Evolutionary conservation across 2,888 invertebrate species (phyloP).

Genomic region (Athripsodes cinereus): DNA sequence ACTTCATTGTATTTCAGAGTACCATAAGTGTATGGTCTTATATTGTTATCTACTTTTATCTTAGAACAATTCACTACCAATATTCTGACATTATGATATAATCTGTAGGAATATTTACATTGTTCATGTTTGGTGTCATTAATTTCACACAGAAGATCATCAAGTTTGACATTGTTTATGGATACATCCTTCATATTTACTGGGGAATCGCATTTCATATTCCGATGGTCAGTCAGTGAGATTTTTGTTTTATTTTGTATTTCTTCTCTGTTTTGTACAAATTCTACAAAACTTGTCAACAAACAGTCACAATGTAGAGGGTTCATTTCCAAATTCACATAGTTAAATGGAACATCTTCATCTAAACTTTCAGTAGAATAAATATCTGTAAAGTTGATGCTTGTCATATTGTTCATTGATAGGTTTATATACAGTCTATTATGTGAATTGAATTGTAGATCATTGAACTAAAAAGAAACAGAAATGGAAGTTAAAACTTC

Average conservation of each 20-base stretch:
- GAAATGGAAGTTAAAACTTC: no score
- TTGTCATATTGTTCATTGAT: slow-evolving; percentile 48
- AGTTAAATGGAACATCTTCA: slow-evolving; percentile 43
- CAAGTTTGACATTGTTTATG: slow-evolving; percentile 37
- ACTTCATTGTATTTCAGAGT: slow-evolving; percentile 33
- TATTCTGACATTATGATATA: slow-evolving; percentile 39
- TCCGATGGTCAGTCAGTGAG: slow-evolving; percentile 36
- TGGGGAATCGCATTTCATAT: slow-evolving; percentile 44
- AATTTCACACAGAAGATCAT: slow-evolving; percentile 44
- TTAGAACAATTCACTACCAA: slow-evolving; percentile 52
- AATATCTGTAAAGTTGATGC: slow-evolving; percentile 36
- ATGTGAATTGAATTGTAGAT: slow-evolving; percentile 36
- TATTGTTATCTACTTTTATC: slow-evolving; percentile 39
- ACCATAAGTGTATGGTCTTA: slow-evolving; percentile 39
- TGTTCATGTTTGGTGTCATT: slow-evolving; percentile 46
- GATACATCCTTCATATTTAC: slow-evolving; percentile 29
- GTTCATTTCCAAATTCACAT: no score
- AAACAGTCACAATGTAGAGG: slow-evolving; percentile 58
- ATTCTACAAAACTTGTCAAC: slow-evolving; percentile 48
- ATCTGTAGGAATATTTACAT: no score
- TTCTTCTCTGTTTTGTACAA: slow-evolving; percentile 41
- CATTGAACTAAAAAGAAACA: slow-evolving; percentile 33
- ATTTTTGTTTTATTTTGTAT: slow-evolving; percentile 35
- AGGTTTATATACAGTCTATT: slow-evolving; percentile 46
- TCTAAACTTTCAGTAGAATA: slow-evolving; percentile 9